Evolutionary conservation across 2,797 vertebrate species (phyloP), one percentile per base, ranked within the genome.

Genomic region (Chromis chromis): DNA sequence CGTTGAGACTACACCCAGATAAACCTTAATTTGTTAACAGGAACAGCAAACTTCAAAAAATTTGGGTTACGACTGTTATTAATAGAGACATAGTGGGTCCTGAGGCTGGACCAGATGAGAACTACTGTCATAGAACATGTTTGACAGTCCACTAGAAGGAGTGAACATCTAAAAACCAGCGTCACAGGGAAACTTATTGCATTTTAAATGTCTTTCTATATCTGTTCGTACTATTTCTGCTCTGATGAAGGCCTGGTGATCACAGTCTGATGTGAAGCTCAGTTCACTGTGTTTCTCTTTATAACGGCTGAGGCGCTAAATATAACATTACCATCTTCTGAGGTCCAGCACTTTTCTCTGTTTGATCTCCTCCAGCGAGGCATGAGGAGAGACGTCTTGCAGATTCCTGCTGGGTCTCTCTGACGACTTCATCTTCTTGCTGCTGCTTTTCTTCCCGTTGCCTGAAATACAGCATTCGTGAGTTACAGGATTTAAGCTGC

Each of bases 281-380:
- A 24, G 11, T 36, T 50, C 31, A 17, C 17, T 24, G 24, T n/a
- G 55, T 24, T 59, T 50, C 13, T 92, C 22, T 40, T 39, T 17
- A 44, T 46, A 42, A 36, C 11, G 17, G 1, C 2, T 40, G 21
- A 60, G 10, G 33, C 9, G 24, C 28, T 36, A 50, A 76, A 78
- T 65, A 48, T 31, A 70, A 39, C 16, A 14, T 80, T 89, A 99
- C 98, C 98, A 99, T 96, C 98, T 94, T 21, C 97, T 93, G 62
- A 99, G 96, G 86, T 99, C 98, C 25, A 99, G 89, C 33, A 99
- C 97, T 94, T 99, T 99, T 53, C 98, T 96, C 84, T 99, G 96
- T 71, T 96, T 97, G 85, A 99, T 94, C 0, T 99, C 98, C 79
- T 99, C 98, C 69, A 96, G 86, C 11, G 96, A 93, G 27, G 94